Percentiles rank a stretch among this genome's conserved stretches.
phyloP scores from a whole-genome alignment of 30 jellyfish, hydroid and myxozoan genomes.

The Cassiopea andromeda region DNA sequence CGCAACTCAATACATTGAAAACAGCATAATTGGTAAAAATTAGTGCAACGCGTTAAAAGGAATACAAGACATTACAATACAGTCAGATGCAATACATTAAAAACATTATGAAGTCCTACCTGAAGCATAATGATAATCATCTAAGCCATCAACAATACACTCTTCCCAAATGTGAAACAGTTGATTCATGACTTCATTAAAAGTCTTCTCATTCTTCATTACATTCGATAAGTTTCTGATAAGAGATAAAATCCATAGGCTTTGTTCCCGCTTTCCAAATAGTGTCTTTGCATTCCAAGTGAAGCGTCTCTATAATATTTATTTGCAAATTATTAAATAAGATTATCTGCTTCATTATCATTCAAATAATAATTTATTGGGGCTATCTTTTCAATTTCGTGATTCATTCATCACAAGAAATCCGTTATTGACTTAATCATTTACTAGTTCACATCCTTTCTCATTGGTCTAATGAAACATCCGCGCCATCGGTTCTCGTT shows the following conservation, averaged over 20 bases:
- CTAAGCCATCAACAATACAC: constrained; percentile 64
- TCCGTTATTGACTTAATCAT: too few species aligned
- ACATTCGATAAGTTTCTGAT: constrained; percentile 69
- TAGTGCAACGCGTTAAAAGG: neutral
- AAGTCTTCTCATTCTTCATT: constrained; percentile 51
- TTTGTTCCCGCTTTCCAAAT: constrained; percentile 60
- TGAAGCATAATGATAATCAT: constrained; percentile 68
- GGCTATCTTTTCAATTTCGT: too few species aligned
- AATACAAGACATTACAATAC: neutral
- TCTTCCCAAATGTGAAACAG: constrained; percentile 84
- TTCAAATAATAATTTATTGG: too few species aligned
- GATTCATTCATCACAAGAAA: too few species aligned
- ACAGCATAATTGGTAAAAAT: too few species aligned
- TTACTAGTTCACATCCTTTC: too few species aligned
- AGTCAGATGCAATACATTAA: neutral
- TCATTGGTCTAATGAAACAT: too few species aligned
- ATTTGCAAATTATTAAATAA: neutral
- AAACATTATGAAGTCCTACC: constrained; percentile 13
- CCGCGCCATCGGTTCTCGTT: too few species aligned
- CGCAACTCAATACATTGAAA: too few species aligned
- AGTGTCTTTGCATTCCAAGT: constrained; percentile 47
- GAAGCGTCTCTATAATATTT: constrained; percentile 43
- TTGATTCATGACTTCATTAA: constrained; percentile 49
- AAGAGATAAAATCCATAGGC: constrained; percentile 71
- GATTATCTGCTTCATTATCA: neutral